phyloP scores from a whole-genome alignment of 2,797 vertebrate species.

The Benthosema pterotum region DNA sequence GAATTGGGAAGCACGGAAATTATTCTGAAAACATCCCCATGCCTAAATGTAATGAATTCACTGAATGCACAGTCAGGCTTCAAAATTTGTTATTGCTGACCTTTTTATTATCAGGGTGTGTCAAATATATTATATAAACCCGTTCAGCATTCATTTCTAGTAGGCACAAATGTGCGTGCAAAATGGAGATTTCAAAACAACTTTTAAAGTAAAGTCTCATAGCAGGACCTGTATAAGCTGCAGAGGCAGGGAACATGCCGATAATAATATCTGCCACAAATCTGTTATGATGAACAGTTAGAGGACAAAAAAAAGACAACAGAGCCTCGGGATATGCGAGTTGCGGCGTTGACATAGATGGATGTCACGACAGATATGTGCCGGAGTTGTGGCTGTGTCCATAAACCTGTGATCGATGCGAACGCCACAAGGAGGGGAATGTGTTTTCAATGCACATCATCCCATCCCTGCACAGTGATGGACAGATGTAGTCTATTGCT shows the following conservation, averaged over 20 bases:
- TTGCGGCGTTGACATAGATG: constrained; percentile 66
- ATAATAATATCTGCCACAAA: constrained; percentile 45
- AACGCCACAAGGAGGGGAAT: constrained; percentile 66
- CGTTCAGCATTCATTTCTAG: too few relatives aligned
- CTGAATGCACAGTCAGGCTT: too few relatives aligned
- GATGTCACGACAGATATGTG: constrained; percentile 63
- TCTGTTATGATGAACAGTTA: constrained; percentile 50
- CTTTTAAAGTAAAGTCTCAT: neutral
- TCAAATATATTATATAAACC: too few relatives aligned
- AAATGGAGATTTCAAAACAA: constrained; percentile 11
- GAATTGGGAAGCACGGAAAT: too few relatives aligned
- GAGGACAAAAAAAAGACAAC: constrained; percentile 51
- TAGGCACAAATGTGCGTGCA: neutral
- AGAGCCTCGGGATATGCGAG: constrained; percentile 55
- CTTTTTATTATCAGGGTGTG: too few relatives aligned
- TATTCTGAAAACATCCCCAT: too few relatives aligned
- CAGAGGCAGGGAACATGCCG: constrained; percentile 36
- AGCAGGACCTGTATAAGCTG: constrained; percentile 11
- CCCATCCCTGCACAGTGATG: constrained; percentile 65
- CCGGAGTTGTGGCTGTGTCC: constrained; percentile 55
- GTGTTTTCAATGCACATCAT: constrained; percentile 73
- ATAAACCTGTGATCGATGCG: constrained; percentile 77
- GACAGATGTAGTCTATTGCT: constrained; percentile 52
- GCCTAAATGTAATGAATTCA: neutral
- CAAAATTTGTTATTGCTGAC: too few relatives aligned